These are phyloP conservation scores for Lucifuga dentata DNA, from an alignment of 2,113 vertebrate species.

Conservation along the genomic window DNA sequence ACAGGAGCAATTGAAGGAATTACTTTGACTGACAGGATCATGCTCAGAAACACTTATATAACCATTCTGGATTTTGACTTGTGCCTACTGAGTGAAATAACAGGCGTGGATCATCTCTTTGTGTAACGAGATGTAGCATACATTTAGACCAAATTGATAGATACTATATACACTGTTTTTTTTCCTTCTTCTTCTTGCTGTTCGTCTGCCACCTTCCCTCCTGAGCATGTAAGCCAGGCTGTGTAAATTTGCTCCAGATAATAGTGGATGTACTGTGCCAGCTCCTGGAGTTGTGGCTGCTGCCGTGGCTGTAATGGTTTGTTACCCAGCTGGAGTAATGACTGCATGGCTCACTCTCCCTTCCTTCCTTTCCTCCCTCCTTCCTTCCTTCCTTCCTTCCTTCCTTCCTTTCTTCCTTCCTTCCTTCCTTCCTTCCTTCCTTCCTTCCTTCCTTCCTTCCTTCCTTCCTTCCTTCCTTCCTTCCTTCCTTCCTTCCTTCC, in stretches of 20 bases:
- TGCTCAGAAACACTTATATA: slow-evolving; percentile 51
- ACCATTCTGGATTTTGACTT: slow-evolving; percentile 44
- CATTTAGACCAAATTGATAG: slow-evolving; percentile 56
- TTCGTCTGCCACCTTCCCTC: neutral
- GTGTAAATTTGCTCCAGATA: slow-evolving; percentile 76
- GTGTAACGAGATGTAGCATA: slow-evolving; percentile 49
- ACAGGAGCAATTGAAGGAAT: slow-evolving; percentile 71
- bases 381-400: slow-evolving; percentile 22
- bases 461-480: no score
- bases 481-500: no score
- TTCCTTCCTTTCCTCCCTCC: no score
- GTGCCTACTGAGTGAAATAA: slow-evolving; percentile 60
- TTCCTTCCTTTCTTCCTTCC: slow-evolving; percentile 18
- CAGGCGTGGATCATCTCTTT: slow-evolving; percentile 43
- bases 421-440: neutral
- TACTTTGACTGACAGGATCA: slow-evolving; percentile 70
- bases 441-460: neutral
- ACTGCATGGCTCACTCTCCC: slow-evolving; percentile 45
- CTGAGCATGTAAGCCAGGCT: slow-evolving; percentile 50
- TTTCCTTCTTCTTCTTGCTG: slow-evolving; percentile 17
- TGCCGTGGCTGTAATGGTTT: slow-evolving; percentile 66
- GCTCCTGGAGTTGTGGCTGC: slow-evolving; percentile 74
- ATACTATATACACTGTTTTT: slow-evolving; percentile 9
- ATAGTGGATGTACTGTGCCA: slow-evolving; percentile 65
- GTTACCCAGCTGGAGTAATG: slow-evolving; percentile 77